These are phyloP conservation scores for Schizaphis graminum DNA, from an alignment of 2,888 invertebrate genomes.

Conservation along the genomic window DNA sequence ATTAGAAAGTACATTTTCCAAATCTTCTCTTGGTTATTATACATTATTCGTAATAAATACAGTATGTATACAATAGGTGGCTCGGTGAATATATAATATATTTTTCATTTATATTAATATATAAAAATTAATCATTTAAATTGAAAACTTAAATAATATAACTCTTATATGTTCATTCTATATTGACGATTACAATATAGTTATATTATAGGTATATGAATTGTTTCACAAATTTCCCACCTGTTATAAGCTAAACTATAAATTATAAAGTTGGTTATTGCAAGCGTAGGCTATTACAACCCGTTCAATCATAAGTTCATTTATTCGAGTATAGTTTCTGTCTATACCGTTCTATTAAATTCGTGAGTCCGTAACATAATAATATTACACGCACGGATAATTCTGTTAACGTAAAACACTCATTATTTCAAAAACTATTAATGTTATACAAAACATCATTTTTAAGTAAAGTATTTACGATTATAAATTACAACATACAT, in stretches of 20 bases:
- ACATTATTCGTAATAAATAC: neutral
- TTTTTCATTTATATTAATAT: neutral
- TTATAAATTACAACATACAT: neutral
- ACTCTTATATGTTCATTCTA: neutral
- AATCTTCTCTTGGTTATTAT: neutral
- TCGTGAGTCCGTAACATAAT: neutral
- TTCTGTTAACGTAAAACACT: too few species aligned
- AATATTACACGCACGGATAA: neutral
- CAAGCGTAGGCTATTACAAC: neutral
- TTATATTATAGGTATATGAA: neutral
- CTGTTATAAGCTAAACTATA: neutral
- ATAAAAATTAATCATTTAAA: neutral
- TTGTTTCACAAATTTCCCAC: neutral
- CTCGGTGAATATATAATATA: conserved; percentile 9
- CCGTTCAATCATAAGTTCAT: neutral
- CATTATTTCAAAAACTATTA: too few species aligned
- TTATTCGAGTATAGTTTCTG: neutral
- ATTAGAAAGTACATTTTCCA: neutral
- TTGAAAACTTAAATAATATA: neutral
- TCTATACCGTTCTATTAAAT: neutral
- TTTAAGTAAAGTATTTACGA: neutral
- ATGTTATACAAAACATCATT: too few species aligned
- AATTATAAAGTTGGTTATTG: neutral
- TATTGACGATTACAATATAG: neutral
- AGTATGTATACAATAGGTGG: neutral